Evolutionary conservation across 1,140 invertebrate species (phyloP).

Genomic region (Drosophila teissieri): DNA sequence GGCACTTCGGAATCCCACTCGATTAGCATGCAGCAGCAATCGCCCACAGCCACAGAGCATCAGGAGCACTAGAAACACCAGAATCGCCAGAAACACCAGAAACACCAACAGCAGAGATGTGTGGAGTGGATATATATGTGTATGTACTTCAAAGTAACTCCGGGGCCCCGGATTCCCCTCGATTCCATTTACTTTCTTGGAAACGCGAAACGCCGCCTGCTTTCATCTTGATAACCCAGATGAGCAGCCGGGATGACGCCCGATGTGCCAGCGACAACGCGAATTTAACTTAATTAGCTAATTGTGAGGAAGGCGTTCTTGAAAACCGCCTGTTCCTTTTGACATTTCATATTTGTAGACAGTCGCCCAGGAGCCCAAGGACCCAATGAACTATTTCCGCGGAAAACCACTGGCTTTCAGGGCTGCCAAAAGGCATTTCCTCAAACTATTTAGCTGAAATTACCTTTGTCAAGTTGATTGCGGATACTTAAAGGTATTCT

Average conservation of each 20-base stretch:
- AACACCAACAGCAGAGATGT: conserved; percentile 1
- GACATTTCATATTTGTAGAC: neutral
- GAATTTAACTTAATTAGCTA: conserved; percentile 37
- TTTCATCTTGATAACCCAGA: conserved; percentile 41
- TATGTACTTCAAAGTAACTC: conserved; percentile 27
- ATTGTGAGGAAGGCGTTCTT: conserved; percentile 23
- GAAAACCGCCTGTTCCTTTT: neutral
- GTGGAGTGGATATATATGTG: conserved; percentile 19
- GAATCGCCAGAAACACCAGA: neutral
- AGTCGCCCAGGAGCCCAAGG: neutral
- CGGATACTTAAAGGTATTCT: too few species aligned
- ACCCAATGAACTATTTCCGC: neutral
- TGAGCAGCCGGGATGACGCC: conserved; percentile 31
- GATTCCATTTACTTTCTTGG: conserved; percentile 16
- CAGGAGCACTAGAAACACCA: neutral
- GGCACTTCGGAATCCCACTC: conserved; percentile 9
- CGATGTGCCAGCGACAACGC: conserved; percentile 22
- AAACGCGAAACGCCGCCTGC: conserved; percentile 10
- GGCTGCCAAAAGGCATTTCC: neutral
- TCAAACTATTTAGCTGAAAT: neutral
- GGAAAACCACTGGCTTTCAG: neutral
- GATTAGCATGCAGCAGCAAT: conserved; percentile 39
- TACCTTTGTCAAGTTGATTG: neutral
- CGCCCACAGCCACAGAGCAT: conserved; percentile 15
- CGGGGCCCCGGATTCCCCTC: neutral